Percentiles rank a stretch among this genome's conserved stretches.
Evolutionary conservation across 2,113 vertebrate species (phyloP).

Genomic region (Leptodactylus fuscus): DNA sequence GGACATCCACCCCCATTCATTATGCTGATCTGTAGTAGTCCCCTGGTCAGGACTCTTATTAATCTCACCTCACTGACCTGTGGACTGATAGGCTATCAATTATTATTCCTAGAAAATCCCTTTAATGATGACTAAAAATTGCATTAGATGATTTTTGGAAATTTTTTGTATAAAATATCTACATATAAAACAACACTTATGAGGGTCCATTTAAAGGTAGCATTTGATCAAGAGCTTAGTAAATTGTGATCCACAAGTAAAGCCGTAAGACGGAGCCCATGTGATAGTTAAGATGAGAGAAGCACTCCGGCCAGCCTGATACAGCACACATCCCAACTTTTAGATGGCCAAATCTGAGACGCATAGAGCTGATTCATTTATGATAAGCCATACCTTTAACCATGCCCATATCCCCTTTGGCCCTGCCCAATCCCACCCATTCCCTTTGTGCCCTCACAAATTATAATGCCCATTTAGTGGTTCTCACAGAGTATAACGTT

Average conservation of each 20-base stretch:
- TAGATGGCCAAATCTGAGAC: no score
- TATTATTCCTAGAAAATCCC: not conserved
- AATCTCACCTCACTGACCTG: fast-evolving
- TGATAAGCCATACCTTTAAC: no score
- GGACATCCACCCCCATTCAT: not conserved
- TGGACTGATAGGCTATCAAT: not conserved
- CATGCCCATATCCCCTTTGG: no score
- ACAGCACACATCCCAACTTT: no score
- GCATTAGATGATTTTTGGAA: not conserved
- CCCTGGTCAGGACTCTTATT: not conserved
- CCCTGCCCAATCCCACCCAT: no score
- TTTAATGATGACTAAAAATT: not conserved
- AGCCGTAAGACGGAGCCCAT: not conserved
- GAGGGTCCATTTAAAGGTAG: not conserved
- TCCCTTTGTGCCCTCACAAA: no score
- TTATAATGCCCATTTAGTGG: no score
- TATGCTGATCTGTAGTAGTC: not conserved
- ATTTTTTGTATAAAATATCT: constrained; percentile 8
- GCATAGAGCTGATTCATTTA: no score
- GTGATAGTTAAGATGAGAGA: no score
- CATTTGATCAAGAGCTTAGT: not conserved
- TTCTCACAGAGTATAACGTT: no score
- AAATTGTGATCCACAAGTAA: not conserved
- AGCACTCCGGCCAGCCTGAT: not conserved
- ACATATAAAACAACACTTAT: not conserved